Base-by-base conservation (phyloP, 2,113 vertebrate genomes). In the Bubo bubo region DNA sequence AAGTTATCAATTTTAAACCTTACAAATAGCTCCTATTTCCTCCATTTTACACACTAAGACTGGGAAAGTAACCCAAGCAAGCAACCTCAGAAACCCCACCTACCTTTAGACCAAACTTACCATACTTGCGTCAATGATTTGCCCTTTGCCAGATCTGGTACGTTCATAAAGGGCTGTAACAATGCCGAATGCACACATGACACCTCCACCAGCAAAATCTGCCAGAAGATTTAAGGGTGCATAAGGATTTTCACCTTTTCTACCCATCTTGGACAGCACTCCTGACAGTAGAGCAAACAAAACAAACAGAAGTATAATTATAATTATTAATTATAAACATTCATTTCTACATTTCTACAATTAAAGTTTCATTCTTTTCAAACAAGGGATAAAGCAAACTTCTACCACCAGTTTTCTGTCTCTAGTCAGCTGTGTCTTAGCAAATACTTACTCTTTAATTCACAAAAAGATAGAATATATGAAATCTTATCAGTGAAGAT, bases 71-170 rank as follows among this genome's bases (percentile, higher is more conserved):
- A 16, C 1, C 1, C 17, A 62, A 88, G 34, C 28, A 71, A 75
- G 18, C 13, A 80, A 45, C 24, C 28, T 23, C 39, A 27, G 19
- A 68, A 91, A 82, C 2, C 9, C 4, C 6, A 23, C 12, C 10
- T n/a, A 63, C 32, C 19, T 23, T 12, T 3, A 56, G 13, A 63
- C 11, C 35, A 76, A 70, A 96, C 99, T 98, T 90, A 99, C 99
- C 99, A 99, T 99, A 97, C 98, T 99, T 15, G 98, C 98, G 92
- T 99, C 99, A 30, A 99, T 97, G 91, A 99, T 71, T 94, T 99
- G 99, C 72, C 99, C 99, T 97, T 95, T 98, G 66, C 99, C 99
- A 17, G 99, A 99, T 52, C 8, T 97, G 12, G 94, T 98, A 87
- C 99, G 98, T 96, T 99, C 99, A 86, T 99, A 98, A 34, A 99